Conservation (phyloP, 2,888 invertebrate genomes). For the Diaphora mendica region DNA sequence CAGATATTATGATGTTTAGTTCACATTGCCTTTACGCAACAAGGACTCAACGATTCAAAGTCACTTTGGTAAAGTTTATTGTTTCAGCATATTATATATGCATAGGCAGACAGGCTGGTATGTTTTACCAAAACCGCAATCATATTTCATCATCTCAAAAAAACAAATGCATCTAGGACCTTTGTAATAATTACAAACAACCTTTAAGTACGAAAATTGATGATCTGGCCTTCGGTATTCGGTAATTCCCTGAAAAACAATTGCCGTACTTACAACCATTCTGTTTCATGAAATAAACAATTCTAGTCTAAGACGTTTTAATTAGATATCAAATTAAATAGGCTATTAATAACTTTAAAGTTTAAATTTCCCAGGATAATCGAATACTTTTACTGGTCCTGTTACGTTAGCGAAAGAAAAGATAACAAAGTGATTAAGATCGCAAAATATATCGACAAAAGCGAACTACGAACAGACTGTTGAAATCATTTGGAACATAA, state of each 20-base stretch:
- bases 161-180: too few species aligned
- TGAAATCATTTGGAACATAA: conserved; percentile 64
- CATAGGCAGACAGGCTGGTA: too few species aligned
- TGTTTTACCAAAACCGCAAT: not conserved
- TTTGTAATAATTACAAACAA: too few species aligned
- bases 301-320: not conserved
- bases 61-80: not conserved
- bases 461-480: conserved; percentile 55
- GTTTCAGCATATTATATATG: not conserved
- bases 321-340: conserved; percentile 1
- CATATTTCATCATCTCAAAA: too few species aligned
- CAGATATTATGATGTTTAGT: not conserved
- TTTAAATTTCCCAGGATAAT: not conserved
- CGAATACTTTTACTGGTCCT: not conserved
- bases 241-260: not conserved
- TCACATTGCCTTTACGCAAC: not conserved
- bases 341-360: not conserved
- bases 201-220: too few species aligned
- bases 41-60: not conserved
- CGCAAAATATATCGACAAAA: conserved; percentile 55
- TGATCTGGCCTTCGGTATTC: not conserved
- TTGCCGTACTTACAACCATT: not conserved
- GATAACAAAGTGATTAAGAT: conserved; percentile 52
- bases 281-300: not conserved
- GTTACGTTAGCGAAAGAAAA: conserved; percentile 24